Evolutionary conservation across 2,113 vertebrate species (phyloP).

Genomic region (Neogobius melanostomus): DNA sequence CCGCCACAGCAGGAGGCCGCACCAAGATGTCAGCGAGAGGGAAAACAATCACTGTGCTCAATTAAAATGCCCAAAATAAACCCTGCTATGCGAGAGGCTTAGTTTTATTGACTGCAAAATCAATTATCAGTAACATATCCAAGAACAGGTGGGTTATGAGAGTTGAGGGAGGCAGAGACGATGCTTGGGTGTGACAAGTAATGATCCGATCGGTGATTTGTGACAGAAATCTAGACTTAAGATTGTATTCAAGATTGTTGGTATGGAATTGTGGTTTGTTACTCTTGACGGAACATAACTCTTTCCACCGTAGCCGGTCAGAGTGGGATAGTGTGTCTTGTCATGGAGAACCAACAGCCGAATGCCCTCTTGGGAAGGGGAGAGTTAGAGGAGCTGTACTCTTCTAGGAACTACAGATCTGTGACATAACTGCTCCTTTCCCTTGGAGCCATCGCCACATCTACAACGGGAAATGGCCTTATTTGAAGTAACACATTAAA

Average conservation of each 20-base stretch:
- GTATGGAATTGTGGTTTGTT: no score
- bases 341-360: no score
- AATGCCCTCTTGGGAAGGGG: no score
- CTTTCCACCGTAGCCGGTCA: no score
- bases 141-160: conserved; percentile 5
- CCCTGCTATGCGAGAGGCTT: not conserved
- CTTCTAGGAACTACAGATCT: no score
- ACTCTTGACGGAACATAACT: no score
- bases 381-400: no score
- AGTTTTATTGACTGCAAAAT: conserved; percentile 1
- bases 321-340: no score
- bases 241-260: no score
- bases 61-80: conserved; percentile 1
- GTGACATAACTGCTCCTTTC: not conserved
- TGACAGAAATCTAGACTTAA: no score
- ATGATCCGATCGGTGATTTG: no score
- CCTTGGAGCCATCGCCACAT: not conserved
- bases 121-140: conserved; percentile 7
- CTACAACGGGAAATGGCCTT: no score
- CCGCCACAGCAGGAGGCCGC: conserved; percentile 2
- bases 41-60: conserved; percentile 9
- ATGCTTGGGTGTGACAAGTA: not conserved
- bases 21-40: not conserved
- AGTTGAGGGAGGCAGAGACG: not conserved
- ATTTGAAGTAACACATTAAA: not conserved